phyloP scores from a whole-genome alignment of 1,140 invertebrate species.

The Ceratosolen solmsi region DNA sequence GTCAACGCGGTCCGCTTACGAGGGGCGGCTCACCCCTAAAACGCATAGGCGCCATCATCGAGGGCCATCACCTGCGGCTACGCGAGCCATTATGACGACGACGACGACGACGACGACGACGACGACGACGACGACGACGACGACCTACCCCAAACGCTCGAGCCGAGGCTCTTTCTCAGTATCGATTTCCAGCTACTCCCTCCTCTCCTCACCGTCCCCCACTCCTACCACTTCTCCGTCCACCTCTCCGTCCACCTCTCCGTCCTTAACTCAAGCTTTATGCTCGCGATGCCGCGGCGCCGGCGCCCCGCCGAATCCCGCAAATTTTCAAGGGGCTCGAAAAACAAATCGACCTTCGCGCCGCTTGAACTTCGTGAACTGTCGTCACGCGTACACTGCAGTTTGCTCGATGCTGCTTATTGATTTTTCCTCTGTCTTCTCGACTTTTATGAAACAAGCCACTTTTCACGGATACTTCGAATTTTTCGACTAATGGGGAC shows the following conservation, averaged over 20 bases:
- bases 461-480: too few relatives aligned
- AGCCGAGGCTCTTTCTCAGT: slow-evolving; percentile 20
- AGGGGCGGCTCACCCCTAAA: slow-evolving; percentile 26
- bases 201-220: background rate
- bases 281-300: too few relatives aligned
- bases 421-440: background rate
- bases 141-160: slow-evolving; percentile 31
- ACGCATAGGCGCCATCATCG: slow-evolving; percentile 13
- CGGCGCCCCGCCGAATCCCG: background rate
- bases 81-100: background rate
- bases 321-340: slow-evolving; percentile 30
- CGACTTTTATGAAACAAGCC: background rate
- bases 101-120: too few relatives aligned
- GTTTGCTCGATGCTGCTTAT: background rate
- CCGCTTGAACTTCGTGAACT: background rate
- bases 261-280: background rate
- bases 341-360: slow-evolving; percentile 8
- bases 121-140: too few relatives aligned
- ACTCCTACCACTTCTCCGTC: background rate
- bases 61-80: slow-evolving; percentile 39
- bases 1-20: slow-evolving; percentile 23
- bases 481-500: too few relatives aligned
- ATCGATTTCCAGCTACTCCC: slow-evolving; percentile 2
- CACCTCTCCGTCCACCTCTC: background rate
- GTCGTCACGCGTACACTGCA: background rate